Evolutionary conservation across 2,797 vertebrate species (phyloP).

Genomic region (Psittacula echo): DNA sequence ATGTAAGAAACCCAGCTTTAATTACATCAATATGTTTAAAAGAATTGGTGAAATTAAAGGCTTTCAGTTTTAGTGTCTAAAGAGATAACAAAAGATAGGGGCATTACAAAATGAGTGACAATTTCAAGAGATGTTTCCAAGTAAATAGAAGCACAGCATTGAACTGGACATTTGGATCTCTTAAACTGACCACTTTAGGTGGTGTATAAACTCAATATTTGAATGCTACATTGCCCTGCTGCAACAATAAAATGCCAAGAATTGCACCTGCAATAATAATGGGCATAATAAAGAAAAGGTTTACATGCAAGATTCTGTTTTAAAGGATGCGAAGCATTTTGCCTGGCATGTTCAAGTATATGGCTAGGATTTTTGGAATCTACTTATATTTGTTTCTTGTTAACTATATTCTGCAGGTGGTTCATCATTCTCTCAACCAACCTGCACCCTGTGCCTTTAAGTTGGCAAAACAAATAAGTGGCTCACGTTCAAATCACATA

Average conservation of each 20-base stretch:
- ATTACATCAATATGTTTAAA: neutral
- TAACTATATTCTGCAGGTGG: neutral
- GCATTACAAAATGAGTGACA: neutral
- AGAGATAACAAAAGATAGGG: neutral
- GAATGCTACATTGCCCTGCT: neutral
- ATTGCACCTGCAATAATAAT: neutral
- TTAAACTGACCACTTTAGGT: neutral
- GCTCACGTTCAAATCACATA: accelerated
- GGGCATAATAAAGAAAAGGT: neutral
- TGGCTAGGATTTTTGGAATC: neutral
- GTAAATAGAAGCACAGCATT: neutral
- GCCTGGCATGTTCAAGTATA: accelerated
- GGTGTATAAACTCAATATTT: neutral
- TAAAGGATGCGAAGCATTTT: neutral
- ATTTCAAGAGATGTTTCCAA: neutral
- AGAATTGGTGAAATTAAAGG: neutral
- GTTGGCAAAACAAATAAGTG: neutral
- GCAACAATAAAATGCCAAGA: neutral
- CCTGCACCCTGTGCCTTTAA: neutral
- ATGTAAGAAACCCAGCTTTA: neutral
- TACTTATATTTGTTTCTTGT: neutral
- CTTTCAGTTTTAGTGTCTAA: neutral
- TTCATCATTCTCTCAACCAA: neutral
- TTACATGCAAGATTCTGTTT: neutral
- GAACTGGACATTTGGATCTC: neutral